Evolutionary conservation across 2,888 invertebrate genomes (phyloP), one percentile per base, ranked within the genome.

Genomic region (Polymixis flavicincta): DNA sequence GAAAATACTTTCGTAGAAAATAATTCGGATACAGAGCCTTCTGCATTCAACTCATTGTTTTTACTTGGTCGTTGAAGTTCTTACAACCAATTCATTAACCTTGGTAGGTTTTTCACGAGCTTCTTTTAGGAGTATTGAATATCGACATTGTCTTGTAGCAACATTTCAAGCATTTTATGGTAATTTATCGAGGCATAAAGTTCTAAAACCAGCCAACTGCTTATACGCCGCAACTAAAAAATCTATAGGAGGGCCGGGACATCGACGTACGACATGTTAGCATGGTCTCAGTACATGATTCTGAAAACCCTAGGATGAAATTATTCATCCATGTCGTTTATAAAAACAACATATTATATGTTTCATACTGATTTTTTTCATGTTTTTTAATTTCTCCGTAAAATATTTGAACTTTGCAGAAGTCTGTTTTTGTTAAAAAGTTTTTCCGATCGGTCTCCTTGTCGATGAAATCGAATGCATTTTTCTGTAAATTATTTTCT

Each of bases 61-160:
- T n/a, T 54, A 54, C 25, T 19, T 25, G 25, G 19, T 54, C 37
- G 37, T 19, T 11, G 32, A n/a, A 66, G 32, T 37, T n/a, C 37
- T 32, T 37, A 52, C n/a, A 66, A 66, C 17, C 17, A n/a, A 37
- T 54, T 54, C 37, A 54, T 54, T 54, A 66, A 54, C 37, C 37
- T 66, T 37, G 52, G 19, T 19, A 25, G 11, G n/a, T 32, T 66
- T 66, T 54, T 37, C 54, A 66, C 37, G 66, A 52, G 66, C 13
- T n/a, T 54, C 52, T 19, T 37, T 17, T 17, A 32, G 37, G 52
- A 37, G 37, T 37, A 67, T 52, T 13, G 19, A 25, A 13, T 42
- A 54, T 37, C 13, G n/a, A 25, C 25, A 25, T 19, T 54, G 37
- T 54, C 11, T 67, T n/a, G 19, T 25, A 54, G 54, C 37, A 17